Conservation (phyloP, 2,888 invertebrate species). For the Oligia strigilis region DNA sequence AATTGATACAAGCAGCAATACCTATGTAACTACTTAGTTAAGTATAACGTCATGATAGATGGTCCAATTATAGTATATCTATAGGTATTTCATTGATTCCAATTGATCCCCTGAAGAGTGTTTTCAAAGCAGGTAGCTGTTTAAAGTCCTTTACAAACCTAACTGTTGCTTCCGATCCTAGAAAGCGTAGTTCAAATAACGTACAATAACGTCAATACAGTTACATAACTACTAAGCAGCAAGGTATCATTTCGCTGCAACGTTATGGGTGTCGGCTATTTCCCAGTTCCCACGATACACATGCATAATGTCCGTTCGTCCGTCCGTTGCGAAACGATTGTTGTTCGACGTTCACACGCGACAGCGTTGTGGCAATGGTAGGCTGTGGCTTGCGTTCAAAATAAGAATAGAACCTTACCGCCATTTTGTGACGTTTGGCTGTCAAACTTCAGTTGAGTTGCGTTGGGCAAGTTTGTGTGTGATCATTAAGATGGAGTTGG, state of each 20-base stretch:
- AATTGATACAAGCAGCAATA: neutral
- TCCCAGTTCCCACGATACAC: conserved; percentile 80
- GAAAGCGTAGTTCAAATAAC: conserved; percentile 23
- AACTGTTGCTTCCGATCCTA: conserved; percentile 17
- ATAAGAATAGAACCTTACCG: conserved; percentile 48
- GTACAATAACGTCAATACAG: conserved; percentile 53
- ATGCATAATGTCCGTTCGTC: conserved; percentile 75
- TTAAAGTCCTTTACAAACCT: neutral
- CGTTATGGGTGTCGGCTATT: conserved; percentile 70
- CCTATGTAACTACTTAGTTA: neutral
- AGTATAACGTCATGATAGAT: neutral
- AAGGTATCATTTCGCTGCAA: conserved; percentile 75
- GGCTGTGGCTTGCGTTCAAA: conserved; percentile 41
- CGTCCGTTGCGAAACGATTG: conserved; percentile 74
- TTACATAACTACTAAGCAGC: conserved; percentile 58
- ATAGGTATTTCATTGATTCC: neutral
- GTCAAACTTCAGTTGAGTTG: conserved; percentile 32
- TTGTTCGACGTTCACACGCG: conserved; percentile 76
- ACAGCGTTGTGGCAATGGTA: conserved; percentile 60
- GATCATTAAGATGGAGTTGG: neutral
- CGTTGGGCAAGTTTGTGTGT: neutral
- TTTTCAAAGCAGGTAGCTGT: neutral
- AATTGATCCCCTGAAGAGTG: neutral
- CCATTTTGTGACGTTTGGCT: conserved; percentile 43
- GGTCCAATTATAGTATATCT: neutral